Conservation (phyloP, 2,797 vertebrate species). For the Halcyon leucocephala region DNA sequence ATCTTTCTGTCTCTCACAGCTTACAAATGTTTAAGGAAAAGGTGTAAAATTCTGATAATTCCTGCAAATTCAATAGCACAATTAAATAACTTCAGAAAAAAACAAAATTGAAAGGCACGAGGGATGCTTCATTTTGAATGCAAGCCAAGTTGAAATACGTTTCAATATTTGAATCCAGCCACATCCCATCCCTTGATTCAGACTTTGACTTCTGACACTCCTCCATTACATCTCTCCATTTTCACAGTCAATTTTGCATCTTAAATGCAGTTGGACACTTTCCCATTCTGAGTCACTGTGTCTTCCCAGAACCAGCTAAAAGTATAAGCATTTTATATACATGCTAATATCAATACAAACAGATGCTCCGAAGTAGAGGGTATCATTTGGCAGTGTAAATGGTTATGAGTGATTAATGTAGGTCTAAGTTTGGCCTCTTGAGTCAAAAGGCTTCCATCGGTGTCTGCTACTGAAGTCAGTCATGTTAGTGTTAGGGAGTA, state of each 20-base stretch:
- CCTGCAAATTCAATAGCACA: background rate
- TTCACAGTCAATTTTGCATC: background rate
- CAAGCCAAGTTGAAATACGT: background rate
- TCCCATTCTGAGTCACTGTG: slow-evolving; percentile 4
- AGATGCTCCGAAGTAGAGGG: background rate
- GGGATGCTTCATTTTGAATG: background rate
- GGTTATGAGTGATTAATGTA: slow-evolving; percentile 1
- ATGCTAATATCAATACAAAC: background rate
- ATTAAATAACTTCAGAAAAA: background rate
- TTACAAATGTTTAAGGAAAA: background rate
- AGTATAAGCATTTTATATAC: background rate
- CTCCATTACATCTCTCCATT: background rate
- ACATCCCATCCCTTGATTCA: background rate
- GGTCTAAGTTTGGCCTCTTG: background rate
- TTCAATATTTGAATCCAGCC: background rate
- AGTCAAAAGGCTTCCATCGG: slow-evolving; percentile 8
- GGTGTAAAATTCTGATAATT: background rate
- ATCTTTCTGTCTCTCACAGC: background rate
- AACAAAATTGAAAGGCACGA: background rate
- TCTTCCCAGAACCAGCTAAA: slow-evolving; percentile 27
- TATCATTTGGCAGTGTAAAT: background rate
- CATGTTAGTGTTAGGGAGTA: background rate
- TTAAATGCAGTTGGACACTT: background rate
- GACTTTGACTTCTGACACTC: background rate
- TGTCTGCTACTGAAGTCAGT: background rate